Conservation (phyloP, 2,113 vertebrate species). For the Hemicordylus capensis region DNA sequence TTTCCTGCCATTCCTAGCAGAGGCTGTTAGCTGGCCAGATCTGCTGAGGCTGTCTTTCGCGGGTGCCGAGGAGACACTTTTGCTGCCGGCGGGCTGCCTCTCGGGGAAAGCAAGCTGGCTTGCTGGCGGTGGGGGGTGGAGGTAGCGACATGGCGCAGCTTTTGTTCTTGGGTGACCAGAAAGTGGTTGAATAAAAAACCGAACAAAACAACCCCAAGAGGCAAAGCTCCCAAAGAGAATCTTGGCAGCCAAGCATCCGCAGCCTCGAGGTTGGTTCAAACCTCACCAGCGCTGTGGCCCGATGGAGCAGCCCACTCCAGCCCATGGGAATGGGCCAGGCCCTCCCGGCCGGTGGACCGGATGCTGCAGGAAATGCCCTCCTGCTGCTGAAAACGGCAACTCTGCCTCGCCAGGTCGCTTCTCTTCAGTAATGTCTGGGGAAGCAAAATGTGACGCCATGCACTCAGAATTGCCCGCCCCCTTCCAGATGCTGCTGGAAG, state of each 20-base stretch:
- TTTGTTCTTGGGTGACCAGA: neutral
- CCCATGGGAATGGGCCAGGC: neutral
- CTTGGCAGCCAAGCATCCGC: neutral
- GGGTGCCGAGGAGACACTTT: neutral
- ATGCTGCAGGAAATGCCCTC: no score
- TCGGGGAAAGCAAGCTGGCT: neutral
- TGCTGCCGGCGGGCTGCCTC: neutral
- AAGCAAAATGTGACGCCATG: no score
- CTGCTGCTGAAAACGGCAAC: neutral
- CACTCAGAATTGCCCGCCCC: no score
- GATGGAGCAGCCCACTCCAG: neutral
- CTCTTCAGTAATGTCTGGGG: neutral
- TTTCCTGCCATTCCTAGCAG: constrained; percentile 47
- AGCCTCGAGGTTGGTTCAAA: neutral
- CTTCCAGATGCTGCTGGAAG: no score
- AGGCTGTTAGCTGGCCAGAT: neutral
- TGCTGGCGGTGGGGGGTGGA: neutral
- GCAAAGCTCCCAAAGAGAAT: neutral
- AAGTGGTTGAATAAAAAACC: neutral
- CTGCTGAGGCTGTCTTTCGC: neutral
- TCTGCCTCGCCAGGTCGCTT: neutral
- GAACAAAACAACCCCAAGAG: neutral
- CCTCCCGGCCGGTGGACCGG: no score
- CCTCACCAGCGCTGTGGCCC: no score
- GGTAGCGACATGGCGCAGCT: neutral